A percentile compares a stretch with the other conserved stretches of the same genome.
Evolutionary conservation across 92 coral and sea anemone genomes (phyloP).

Genomic region (Metridium senile): DNA sequence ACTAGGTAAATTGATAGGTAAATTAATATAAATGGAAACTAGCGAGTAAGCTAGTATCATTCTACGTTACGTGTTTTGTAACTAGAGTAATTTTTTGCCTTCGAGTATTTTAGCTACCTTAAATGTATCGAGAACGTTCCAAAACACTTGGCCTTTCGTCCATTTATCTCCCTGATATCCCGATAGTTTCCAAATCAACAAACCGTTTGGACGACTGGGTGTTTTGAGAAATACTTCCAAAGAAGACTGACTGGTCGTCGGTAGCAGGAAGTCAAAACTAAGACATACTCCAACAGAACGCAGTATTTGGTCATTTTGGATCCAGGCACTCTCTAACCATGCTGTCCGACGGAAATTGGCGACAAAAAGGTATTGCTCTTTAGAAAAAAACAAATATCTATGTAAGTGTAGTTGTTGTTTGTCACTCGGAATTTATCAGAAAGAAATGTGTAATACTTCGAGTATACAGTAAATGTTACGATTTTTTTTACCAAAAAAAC

Average conservation of each 20-base stretch:
- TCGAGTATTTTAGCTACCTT: conserved; percentile 40
- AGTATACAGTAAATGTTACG: too few relatives aligned
- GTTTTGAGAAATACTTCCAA: conserved; percentile 36
- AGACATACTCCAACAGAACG: conserved; percentile 59
- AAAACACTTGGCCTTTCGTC: conserved; percentile 59
- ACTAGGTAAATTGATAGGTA: too few relatives aligned
- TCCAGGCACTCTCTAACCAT: conserved; percentile 59
- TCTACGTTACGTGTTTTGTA: too few relatives aligned
- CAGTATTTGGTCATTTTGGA: conserved; percentile 25
- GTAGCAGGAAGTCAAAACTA: conserved; percentile 55
- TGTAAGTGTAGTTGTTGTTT: too few relatives aligned
- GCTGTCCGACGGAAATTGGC: neutral
- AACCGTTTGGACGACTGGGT: conserved; percentile 24
- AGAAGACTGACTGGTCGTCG: conserved; percentile 48
- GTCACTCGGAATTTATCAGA: too few relatives aligned
- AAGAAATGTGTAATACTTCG: too few relatives aligned
- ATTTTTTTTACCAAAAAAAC: too few relatives aligned
- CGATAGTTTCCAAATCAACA: conserved; percentile 51
- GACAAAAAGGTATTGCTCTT: neutral
- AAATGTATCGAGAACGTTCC: conserved; percentile 35
- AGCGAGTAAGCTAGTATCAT: too few relatives aligned
- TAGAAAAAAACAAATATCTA: too few relatives aligned
- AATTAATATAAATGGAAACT: too few relatives aligned
- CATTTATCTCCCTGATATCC: conserved; percentile 70
- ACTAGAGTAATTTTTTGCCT: neutral